A percentile compares a stretch with the other conserved stretches of the same genome.
These are phyloP conservation scores for Leptopilina drosophilae DNA, from an alignment of 2,888 invertebrate genomes.

Conservation along the genomic window DNA sequence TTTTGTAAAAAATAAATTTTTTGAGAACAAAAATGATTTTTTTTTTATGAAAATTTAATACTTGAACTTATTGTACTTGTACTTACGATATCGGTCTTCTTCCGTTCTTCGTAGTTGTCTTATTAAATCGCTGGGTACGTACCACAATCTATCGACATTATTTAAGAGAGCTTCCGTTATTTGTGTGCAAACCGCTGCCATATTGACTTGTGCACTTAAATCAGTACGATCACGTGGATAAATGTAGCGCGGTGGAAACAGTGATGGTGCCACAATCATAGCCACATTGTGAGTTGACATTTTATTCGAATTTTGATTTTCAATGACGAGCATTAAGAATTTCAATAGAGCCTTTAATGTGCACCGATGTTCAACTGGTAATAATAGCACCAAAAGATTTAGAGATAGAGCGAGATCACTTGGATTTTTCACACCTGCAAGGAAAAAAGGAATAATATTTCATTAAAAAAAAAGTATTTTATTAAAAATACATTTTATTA, in stretches of 20 bases:
- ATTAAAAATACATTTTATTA: too few species aligned
- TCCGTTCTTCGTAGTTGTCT: conserved; percentile 80
- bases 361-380: conserved; percentile 91
- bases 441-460: conserved; percentile 52
- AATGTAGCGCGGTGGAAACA: conserved; percentile 87
- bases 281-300: conserved; percentile 96
- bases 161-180: conserved; percentile 90
- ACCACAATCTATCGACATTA: conserved; percentile 87
- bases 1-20: not conserved
- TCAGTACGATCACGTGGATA: conserved; percentile 82
- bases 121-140: conserved; percentile 86
- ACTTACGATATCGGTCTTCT: conserved; percentile 75
- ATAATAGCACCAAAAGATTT: conserved; percentile 87
- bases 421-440: conserved; percentile 81
- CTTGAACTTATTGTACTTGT: conserved; percentile 70
- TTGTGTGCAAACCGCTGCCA: conserved; percentile 92
- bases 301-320: conserved; percentile 86
- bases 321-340: conserved; percentile 87
- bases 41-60: too few species aligned
- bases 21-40: too few species aligned
- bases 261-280: conserved; percentile 96
- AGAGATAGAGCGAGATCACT: conserved; percentile 76
- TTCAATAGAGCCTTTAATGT: conserved; percentile 87
- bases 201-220: conserved; percentile 87
- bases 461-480: not conserved